These are phyloP conservation scores for Perithous albicinctus DNA, from an alignment of 2,888 invertebrate genomes.

Conservation along the genomic window DNA sequence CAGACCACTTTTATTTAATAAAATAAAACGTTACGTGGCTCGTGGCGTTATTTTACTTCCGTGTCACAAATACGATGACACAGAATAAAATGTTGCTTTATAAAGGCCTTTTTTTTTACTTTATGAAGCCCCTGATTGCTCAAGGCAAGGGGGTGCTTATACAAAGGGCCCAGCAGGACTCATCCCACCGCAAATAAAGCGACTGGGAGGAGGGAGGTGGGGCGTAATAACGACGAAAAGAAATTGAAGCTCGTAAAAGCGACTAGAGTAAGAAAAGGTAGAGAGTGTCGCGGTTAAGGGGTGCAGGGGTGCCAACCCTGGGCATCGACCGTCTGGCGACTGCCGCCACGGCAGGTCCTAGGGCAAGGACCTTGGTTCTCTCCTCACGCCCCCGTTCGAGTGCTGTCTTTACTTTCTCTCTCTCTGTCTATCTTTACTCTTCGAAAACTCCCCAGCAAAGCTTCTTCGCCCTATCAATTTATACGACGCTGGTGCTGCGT, in stretches of 20 bases:
- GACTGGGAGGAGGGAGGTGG: background rate
- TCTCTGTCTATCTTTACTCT: constrained; percentile 40
- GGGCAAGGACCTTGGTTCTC: constrained; percentile 81
- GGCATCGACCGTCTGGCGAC: constrained; percentile 81
- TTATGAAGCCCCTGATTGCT: constrained; percentile 8
- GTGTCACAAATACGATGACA: background rate
- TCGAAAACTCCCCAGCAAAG: constrained; percentile 1
- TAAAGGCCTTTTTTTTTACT: background rate
- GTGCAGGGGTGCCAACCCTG: constrained; percentile 71
- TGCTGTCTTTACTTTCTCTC: constrained; percentile 63
- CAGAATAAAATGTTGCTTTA: background rate
- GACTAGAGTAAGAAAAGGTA: constrained; percentile 21
- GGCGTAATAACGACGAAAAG: constrained; percentile 41
- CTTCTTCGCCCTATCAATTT: constrained; percentile 31
- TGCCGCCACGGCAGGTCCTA: constrained; percentile 74
- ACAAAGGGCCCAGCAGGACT: background rate
- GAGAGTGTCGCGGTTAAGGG: constrained; percentile 2
- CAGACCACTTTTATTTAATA: too few relatives aligned
- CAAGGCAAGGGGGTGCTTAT: background rate
- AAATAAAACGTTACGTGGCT: background rate
- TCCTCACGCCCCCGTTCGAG: constrained; percentile 11
- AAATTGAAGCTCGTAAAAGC: constrained; percentile 45
- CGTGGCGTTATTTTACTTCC: background rate
- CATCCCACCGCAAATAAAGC: constrained; percentile 18
- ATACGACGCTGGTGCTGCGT: constrained; percentile 9